phyloP scores from a whole-genome alignment of 2,113 vertebrate genomes.

The Mohoua ochrocephala region DNA sequence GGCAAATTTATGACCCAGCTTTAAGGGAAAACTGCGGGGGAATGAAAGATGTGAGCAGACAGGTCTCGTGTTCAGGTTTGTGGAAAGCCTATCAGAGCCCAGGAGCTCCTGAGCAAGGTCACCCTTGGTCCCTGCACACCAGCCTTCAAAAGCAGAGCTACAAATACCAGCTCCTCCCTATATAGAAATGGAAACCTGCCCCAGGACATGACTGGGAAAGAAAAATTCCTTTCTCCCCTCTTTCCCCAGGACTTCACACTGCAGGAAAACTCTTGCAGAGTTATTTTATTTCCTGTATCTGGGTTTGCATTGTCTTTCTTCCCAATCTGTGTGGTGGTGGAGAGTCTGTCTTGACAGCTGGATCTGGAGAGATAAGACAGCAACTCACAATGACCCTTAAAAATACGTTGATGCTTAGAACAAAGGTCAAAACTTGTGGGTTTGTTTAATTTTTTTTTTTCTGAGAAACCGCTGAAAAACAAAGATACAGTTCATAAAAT shows the following conservation, averaged over 20 bases:
- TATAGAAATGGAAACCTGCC: not conserved
- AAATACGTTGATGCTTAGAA: not conserved
- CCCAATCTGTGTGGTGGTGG: not conserved
- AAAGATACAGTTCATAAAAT: conserved; percentile 22
- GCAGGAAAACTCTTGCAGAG: not conserved
- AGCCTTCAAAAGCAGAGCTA: not conserved
- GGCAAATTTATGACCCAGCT: not conserved
- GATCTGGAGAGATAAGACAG: not conserved
- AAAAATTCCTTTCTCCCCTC: not conserved
- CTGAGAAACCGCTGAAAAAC: not conserved
- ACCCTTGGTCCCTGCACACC: not conserved
- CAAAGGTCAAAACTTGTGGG: not conserved
- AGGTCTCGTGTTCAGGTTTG: not conserved
- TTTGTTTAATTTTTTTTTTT: not conserved
- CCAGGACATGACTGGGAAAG: not conserved
- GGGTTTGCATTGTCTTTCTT: not conserved
- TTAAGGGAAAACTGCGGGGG: not conserved
- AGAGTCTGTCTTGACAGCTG: not conserved
- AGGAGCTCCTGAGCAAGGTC: not conserved
- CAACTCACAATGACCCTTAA: not conserved
- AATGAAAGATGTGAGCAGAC: not conserved
- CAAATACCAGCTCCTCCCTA: not conserved
- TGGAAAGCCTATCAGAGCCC: not conserved
- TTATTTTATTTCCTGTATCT: not conserved
- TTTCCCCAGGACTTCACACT: not conserved